phyloP scores from a whole-genome alignment of 2,888 invertebrate species.

The Cosmopolites sordidus region DNA sequence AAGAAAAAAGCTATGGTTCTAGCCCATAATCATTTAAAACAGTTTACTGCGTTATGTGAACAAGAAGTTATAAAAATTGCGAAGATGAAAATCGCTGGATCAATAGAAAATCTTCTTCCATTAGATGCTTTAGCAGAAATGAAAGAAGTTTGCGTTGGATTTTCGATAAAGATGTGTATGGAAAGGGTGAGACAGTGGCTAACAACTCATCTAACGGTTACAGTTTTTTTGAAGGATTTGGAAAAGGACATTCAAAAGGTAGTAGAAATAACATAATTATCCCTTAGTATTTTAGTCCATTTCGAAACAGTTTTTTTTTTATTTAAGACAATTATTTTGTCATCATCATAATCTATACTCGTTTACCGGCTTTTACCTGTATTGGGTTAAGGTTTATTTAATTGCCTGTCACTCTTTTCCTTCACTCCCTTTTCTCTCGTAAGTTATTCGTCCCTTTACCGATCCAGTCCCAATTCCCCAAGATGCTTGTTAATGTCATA shows the following conservation, averaged over 20 bases:
- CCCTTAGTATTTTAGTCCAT: no score
- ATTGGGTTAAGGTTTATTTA: no score
- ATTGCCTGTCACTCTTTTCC: no score
- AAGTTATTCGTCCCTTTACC: no score
- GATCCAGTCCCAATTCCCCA: no score
- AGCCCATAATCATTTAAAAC: slow-evolving; percentile 24
- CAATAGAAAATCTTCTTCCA: slow-evolving; percentile 51
- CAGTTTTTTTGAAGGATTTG: slow-evolving; percentile 45
- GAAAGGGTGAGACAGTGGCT: slow-evolving; percentile 57
- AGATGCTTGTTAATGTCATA: no score
- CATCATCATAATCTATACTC: no score
- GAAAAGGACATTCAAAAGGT: slow-evolving; percentile 32
- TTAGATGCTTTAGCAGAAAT: slow-evolving; percentile 51
- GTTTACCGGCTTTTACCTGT: no score
- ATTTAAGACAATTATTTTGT: no score
- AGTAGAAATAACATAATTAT: neutral
- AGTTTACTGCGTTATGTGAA: slow-evolving; percentile 27
- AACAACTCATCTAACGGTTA: slow-evolving; percentile 48
- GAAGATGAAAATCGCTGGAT: slow-evolving; percentile 33
- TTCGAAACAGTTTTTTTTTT: no score
- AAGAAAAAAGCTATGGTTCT: slow-evolving; percentile 24
- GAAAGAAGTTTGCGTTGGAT: slow-evolving; percentile 50
- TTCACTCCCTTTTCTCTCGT: no score
- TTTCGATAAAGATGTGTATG: slow-evolving; percentile 51
- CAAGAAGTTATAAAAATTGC: slow-evolving; percentile 34